Evolutionary conservation across 2,888 invertebrate genomes (phyloP).

Genomic region (Palloptera scutellata): DNA sequence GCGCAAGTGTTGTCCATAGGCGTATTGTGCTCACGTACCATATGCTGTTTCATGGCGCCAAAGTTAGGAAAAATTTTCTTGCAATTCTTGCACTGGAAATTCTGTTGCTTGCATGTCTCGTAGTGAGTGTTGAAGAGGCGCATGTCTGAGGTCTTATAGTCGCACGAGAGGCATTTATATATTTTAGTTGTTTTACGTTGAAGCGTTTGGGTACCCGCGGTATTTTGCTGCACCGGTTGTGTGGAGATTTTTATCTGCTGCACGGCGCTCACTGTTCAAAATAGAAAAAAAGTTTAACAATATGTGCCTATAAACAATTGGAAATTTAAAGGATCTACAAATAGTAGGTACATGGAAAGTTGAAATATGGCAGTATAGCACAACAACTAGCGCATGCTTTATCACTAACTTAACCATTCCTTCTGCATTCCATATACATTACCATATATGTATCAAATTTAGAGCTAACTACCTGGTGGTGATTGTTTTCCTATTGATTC

Average conservation of each 20-base stretch:
- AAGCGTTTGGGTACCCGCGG: slow-evolving; percentile 50
- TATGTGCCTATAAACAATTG: slow-evolving; percentile 5
- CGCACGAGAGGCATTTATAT: slow-evolving; percentile 64
- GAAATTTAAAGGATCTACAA: no score
- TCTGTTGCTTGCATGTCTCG: slow-evolving; percentile 63
- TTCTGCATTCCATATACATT: no score
- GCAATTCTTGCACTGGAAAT: slow-evolving; percentile 64
- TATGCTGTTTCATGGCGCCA: slow-evolving; percentile 62
- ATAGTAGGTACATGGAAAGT: no score
- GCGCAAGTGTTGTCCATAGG: slow-evolving; percentile 61
- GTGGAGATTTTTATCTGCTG: slow-evolving; percentile 53
- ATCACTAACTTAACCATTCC: no score
- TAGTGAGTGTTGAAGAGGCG: slow-evolving; percentile 63
- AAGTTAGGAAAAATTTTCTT: slow-evolving; percentile 62
- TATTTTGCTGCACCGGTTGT: slow-evolving; percentile 45
- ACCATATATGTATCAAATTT: background rate
- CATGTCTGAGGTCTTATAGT: slow-evolving; percentile 64
- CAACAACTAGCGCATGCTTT: no score
- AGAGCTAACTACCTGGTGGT: slow-evolving; percentile 48
- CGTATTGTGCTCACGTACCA: slow-evolving; percentile 61
- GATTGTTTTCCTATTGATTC: slow-evolving; percentile 48
- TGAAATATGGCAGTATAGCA: no score
- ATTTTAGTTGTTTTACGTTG: slow-evolving; percentile 62
- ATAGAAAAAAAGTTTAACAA: slow-evolving; percentile 9
- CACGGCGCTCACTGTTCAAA: slow-evolving; percentile 48